phyloP scores from a whole-genome alignment of 2,888 invertebrate species.

The Tenthredo distinguenda region DNA sequence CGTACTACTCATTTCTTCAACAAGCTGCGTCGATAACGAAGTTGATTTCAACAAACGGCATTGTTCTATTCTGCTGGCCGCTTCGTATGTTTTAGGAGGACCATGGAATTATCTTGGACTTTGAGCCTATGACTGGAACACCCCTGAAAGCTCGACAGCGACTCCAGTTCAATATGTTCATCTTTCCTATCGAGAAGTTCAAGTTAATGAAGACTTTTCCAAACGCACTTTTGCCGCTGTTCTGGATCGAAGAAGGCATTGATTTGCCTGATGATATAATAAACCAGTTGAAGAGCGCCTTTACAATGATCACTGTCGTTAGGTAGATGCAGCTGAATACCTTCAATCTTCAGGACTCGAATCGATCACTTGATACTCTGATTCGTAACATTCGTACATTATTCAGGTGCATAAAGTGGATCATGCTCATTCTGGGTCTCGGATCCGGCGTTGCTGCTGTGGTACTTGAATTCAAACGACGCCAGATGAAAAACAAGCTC shows the following conservation, averaged over 20 bases:
- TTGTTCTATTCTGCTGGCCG: not conserved
- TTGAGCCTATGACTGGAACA: constrained; percentile 89
- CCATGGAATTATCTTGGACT: constrained; percentile 88
- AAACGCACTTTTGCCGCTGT: constrained; percentile 84
- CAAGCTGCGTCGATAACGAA: not conserved
- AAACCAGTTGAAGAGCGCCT: constrained; percentile 67
- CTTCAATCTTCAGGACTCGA: not conserved
- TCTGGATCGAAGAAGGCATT: constrained; percentile 90
- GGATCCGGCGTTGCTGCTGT: constrained; percentile 76
- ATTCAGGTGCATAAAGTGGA: constrained; percentile 78
- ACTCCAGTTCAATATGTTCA: constrained; percentile 86
- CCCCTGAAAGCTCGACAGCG: constrained; percentile 87
- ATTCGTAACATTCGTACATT: constrained; percentile 84
- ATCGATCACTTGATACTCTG: constrained; percentile 77
- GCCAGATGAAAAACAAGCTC: constrained; percentile 63
- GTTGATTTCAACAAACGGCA: not conserved
- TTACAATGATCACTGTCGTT: constrained; percentile 59
- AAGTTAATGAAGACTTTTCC: constrained; percentile 84
- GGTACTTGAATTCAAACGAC: constrained; percentile 76
- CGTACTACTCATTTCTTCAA: not conserved
- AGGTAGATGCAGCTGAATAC: constrained; percentile 3
- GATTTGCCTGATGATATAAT: constrained; percentile 67
- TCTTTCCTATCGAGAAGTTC: constrained; percentile 84
- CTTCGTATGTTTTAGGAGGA: constrained; percentile 77
- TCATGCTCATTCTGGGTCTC: constrained; percentile 80